Base-by-base conservation (phyloP, 2,113 vertebrate genomes). In the Tricholaema leucomelas region DNA sequence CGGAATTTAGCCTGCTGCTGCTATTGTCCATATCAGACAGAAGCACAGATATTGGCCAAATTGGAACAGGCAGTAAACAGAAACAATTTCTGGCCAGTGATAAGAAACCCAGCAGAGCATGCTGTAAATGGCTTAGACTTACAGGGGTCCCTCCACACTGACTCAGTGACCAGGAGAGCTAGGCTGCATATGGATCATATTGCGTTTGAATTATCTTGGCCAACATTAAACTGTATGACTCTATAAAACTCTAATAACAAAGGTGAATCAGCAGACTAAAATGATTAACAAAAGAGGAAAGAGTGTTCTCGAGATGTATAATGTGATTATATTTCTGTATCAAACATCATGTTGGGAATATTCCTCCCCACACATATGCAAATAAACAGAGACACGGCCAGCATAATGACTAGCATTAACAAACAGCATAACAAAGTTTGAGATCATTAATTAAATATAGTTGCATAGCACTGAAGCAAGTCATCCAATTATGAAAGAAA, bases 381-480 rank as follows among this genome's bases (percentile, higher is more conserved):
- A 94, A 94, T 88, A 91, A 94, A 79, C 50, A 87, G 88, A 76
- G 28, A 48, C 50, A 15, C 2, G 27, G 81, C 69, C 77, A 66
- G 71, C 54, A 90, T 73, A 88, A 86, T 75, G 83, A 88, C 63
- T 88, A 64, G 86, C 59, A 73, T 90, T 93, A 84, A 84, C 61
- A 87, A 95, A 91, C 60, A 87, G 76, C 71, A 55, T 48, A 85
- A 81, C 38, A 66, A 85, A 87, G 46, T 93, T 79, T 89, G 79
- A 93, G 81, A 81, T 92, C 75, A 74, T 94, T 93, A 94, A 93
- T 93, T 92, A 93, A 91, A 95, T 74, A 91, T 31, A 94, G 84
- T 66, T 60, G 74, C 81, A 83, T n/a, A 67, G 72, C 56, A 78
- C 58, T 64, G 87, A 92, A 92, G 74, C 55, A 87, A 91, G 40